Conservation (phyloP, 2,797 vertebrate genomes). For the Paedocypris micromegethes region DNA sequence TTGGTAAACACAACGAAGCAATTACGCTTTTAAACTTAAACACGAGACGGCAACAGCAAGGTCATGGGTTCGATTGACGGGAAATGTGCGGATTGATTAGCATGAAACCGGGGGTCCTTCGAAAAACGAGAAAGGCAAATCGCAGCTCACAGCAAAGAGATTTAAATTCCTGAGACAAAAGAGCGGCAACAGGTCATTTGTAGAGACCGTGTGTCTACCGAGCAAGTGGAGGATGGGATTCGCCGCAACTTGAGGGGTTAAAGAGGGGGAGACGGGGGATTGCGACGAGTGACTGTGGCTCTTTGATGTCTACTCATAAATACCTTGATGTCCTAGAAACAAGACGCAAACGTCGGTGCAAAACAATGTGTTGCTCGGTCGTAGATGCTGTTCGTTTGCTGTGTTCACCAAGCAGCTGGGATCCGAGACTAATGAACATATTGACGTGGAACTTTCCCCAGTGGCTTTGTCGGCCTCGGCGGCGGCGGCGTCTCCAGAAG, state of each 20-base stretch:
- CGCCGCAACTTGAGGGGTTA: conserved; percentile 9
- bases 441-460: conserved; percentile 29
- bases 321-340: too few relatives aligned
- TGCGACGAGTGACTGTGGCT: background rate
- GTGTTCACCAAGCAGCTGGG: too few relatives aligned
- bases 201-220: conserved; percentile 20
- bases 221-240: conserved; percentile 19
- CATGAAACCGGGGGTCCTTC: too few relatives aligned
- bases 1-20: conserved; percentile 28
- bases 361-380: too few relatives aligned
- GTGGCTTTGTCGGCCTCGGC: conserved; percentile 8
- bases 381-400: too few relatives aligned
- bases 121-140: too few relatives aligned
- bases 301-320: conserved; percentile 7
- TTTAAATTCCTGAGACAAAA: conserved; percentile 1
- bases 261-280: background rate
- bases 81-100: too few relatives aligned
- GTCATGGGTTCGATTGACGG: too few relatives aligned
- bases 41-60: background rate
- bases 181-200: conserved; percentile 9
- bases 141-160: too few relatives aligned
- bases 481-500: conserved; percentile 26
- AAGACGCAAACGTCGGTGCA: too few relatives aligned
- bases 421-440: conserved; percentile 36
- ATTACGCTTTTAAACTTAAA: background rate